Evolutionary conservation across 2,113 vertebrate species (phyloP).

Genomic region (Charina bottae): DNA sequence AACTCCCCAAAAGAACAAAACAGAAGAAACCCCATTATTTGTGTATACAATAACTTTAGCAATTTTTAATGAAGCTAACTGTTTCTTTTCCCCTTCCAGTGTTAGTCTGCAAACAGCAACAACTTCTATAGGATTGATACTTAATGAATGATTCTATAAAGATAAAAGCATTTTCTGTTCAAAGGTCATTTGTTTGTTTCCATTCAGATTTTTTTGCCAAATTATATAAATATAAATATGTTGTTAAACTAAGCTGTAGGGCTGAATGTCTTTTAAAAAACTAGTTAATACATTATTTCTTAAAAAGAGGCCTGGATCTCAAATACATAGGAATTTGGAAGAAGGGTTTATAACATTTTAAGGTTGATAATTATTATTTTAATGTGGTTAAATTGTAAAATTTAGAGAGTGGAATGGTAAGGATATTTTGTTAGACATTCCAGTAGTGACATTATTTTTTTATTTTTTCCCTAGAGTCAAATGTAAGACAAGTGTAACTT

Average conservation of each 20-base stretch:
- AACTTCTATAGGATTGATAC: not conserved
- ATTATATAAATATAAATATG: slow-evolving; percentile 27
- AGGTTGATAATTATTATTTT: slow-evolving; percentile 19
- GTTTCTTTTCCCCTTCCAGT: not conserved
- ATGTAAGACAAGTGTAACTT: not conserved
- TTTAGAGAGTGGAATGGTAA: slow-evolving; percentile 8
- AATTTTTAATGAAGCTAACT: not conserved
- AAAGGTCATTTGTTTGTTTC: not conserved
- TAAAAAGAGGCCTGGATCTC: not conserved
- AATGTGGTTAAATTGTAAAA: not conserved
- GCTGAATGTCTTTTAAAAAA: not conserved
- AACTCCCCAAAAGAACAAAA: not conserved
- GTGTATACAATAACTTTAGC: not conserved
- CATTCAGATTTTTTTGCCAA: not conserved
- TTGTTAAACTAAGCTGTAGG: not conserved
- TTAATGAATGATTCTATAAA: not conserved
- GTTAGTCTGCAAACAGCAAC: slow-evolving; percentile 7
- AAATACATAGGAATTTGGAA: not conserved
- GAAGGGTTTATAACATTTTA: not conserved
- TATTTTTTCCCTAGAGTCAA: slow-evolving; percentile 23
- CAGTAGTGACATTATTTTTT: slow-evolving; percentile 22
- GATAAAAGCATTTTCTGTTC: not conserved
- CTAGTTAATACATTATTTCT: not conserved
- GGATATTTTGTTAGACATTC: not conserved
- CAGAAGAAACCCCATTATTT: not conserved